Base-by-base conservation (phyloP, 2,113 vertebrate species). In the Podiceps cristatus region DNA sequence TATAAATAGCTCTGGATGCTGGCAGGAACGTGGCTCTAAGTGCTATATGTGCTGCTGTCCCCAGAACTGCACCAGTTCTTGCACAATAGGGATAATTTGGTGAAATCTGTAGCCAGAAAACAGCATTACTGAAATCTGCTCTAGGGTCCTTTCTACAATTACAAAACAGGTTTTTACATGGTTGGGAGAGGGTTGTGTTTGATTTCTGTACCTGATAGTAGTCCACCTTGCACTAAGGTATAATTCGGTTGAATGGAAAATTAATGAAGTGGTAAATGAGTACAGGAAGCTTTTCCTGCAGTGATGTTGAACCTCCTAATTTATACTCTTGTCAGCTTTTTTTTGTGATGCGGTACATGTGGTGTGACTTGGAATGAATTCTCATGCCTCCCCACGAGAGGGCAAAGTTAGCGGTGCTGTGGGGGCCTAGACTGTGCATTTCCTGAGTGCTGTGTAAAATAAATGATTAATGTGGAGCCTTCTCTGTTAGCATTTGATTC, bases 341-440 rank as follows among this genome's bases (percentile, higher is more conserved):
- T 56, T 14, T 66, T 13, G 4, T 25, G 45, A 6, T 42, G 50
- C 25, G 42, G 42, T 15, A 8, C 6, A 0, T 6, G 23, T 8
- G 7, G 31, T 19, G 63, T 44, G 68, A 33, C 35, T 77, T 37
- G 29, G 1, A 22, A 31, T 33, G 81, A 90, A 6, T 64, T 76
- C 66, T 76, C n/a, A 12, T 52, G 13, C 40, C 33, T 95, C 52
- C 63, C 91, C 87, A 89, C 24, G 2, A 94, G 95, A 88, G 81
- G 84, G 90, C 90, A 89, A 89, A 91, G 56, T 23, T 14, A 69
- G 27, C 67, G 31, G n/a, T 0, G 8, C 64, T n/a, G 22, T 4
- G 19, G 37, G 67, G 87, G 44, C 27, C 22, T 11, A 4, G 17
- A 9, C 63, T 49, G 67, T 7, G 27, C 7, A 9, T 45, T 55